phyloP scores from a whole-genome alignment of 2,797 vertebrate species.

The Sebastes minor region DNA sequence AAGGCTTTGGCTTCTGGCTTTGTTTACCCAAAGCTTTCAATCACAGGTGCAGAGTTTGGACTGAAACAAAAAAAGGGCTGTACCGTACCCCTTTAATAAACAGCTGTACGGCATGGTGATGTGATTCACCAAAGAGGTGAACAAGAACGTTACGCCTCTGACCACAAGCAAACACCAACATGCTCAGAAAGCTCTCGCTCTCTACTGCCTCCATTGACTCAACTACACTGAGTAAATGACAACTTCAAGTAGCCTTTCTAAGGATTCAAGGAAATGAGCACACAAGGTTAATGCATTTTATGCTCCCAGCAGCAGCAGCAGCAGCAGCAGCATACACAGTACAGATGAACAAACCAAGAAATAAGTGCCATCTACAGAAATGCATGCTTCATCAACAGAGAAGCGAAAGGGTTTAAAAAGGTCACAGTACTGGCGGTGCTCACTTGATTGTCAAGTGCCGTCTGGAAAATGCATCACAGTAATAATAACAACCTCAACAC shows the following conservation, averaged over 20 bases:
- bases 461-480: background rate
- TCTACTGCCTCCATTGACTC: background rate
- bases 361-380: background rate
- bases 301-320: background rate
- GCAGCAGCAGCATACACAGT: background rate
- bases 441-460: background rate
- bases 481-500: background rate
- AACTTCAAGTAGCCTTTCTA: background rate
- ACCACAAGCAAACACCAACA: background rate
- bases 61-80: background rate
- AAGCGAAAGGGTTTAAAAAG: background rate
- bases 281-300: background rate
- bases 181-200: background rate
- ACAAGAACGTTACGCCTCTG: background rate
- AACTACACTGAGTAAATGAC: background rate
- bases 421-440: too few relatives aligned
- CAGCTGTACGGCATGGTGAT: background rate
- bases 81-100: background rate
- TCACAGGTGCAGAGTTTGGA: slow-evolving; percentile 25
- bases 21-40: slow-evolving; percentile 16
- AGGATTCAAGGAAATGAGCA: background rate
- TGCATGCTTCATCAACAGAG: background rate
- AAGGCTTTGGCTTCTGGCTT: slow-evolving; percentile 4
- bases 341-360: background rate
- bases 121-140: background rate